Base-by-base conservation (phyloP, 2,888 invertebrate species). In the Mythimna ferrago region DNA sequence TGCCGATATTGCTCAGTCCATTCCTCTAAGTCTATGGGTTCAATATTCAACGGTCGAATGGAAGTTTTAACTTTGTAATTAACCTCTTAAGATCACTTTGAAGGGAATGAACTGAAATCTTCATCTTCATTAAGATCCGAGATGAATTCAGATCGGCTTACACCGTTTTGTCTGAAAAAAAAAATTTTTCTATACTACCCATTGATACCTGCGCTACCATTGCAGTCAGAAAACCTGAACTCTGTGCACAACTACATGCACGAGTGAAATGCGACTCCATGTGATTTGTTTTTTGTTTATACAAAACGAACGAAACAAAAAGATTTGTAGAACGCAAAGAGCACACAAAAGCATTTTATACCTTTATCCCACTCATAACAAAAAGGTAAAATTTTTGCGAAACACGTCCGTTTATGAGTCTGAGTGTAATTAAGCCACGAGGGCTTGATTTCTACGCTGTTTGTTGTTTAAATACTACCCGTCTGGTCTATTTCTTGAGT, bases 91-190 rank as follows among this genome's bases (percentile, higher is more conserved):
- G 70, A 76, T 76, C 62, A 66, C 41, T 53, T 67, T 26, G 44
- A 35, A 66, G 51, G n/a, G 58, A 78, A 73, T 73, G 72, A 62
- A 69, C 65, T 65, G 69, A 76, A 68, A 60, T 41, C 60, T 60
- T 60, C 60, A 63, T 70, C 64, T 76, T 79, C 76, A 71, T 76
- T 76, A 67, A 57, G 48, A 76, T 66, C 58, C 65, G 44, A 68
- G 62, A 62, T 69, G 71, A 78, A 78, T 68, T 71, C 71, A 60
- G 58, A 82, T 76, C 68, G 64, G 69, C 69, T 78, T 67, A 64
- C 69, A 73, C 6, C 70, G 32, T 72, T 73, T 66, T 65, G 38
- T 68, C 57, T 51, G 65, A 67, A 71, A 65, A 72, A 64, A 54
- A 67, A 68, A 73, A 32, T 58, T 66, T 76, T 69, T 54, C 53